Percentiles rank a stretch among this genome's conserved stretches.
These are phyloP conservation scores for Helicoverpa zea DNA, from an alignment of 1,140 invertebrate species.

Conservation along the genomic window DNA sequence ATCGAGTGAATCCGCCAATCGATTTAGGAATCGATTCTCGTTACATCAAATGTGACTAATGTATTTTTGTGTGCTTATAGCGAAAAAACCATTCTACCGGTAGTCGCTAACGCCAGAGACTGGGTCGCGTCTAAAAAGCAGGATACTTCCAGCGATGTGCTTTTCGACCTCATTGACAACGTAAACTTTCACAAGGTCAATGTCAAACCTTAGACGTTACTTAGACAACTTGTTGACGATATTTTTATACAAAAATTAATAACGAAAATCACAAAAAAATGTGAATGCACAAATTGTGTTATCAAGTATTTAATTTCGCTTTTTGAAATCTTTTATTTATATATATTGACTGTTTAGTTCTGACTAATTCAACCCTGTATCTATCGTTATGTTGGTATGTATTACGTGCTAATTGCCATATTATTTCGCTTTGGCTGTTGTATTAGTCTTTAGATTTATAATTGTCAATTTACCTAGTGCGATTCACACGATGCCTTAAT, in stretches of 20 bases:
- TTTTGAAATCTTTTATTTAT: conserved; percentile 80
- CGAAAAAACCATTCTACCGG: conserved; percentile 78
- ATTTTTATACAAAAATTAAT: conserved; percentile 78
- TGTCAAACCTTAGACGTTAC: conserved; percentile 66
- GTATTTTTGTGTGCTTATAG: conserved; percentile 76
- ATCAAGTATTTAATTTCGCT: conserved; percentile 80
- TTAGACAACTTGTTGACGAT: conserved; percentile 66
- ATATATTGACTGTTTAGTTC: conserved; percentile 82
- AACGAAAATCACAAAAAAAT: conserved; percentile 79
- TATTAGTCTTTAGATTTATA: conserved; percentile 78
- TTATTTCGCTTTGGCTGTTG: conserved; percentile 84
- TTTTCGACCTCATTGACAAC: conserved; percentile 70
- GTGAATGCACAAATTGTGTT: conserved; percentile 81
- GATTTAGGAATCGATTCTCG: conserved; percentile 30
- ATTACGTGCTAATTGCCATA: conserved; percentile 77
- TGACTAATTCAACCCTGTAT: conserved; percentile 68
- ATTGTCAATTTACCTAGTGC: conserved; percentile 81
- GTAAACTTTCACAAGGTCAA: conserved; percentile 69
- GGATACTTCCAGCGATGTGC: conserved; percentile 66
- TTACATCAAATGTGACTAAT: conserved; percentile 56
- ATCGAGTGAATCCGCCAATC: conserved; percentile 36
- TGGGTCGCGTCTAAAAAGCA: conserved; percentile 75
- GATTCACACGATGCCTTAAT: conserved; percentile 87
- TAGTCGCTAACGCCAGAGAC: conserved; percentile 81
- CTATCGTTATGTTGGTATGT: conserved; percentile 65